phyloP scores from a whole-genome alignment of 2,888 invertebrate species.

The Lochmaea crataegi region DNA sequence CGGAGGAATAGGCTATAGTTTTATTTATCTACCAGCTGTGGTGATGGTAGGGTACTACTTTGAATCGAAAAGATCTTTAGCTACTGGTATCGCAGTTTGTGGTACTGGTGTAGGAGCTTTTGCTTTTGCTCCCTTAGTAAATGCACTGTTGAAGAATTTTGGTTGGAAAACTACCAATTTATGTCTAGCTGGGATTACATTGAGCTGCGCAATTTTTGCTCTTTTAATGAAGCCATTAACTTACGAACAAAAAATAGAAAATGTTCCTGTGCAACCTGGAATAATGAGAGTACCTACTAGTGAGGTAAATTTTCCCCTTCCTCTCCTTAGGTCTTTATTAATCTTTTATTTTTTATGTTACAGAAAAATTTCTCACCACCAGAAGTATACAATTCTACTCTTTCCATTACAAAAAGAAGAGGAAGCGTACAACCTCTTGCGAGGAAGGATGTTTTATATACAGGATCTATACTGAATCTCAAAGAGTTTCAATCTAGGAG shows the following conservation, averaged over 20 bases:
- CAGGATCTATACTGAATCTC: conserved; percentile 92
- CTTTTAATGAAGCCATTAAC: conserved; percentile 78
- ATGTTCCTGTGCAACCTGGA: not conserved
- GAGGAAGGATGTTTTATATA: conserved; percentile 97
- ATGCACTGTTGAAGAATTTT: conserved; percentile 79
- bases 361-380: conserved; percentile 8
- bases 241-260: conserved; percentile 9
- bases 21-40: conserved; percentile 84
- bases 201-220: conserved; percentile 91
- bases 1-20: conserved; percentile 70
- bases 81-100: conserved; percentile 95
- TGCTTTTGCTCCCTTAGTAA: conserved; percentile 91
- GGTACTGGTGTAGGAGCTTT: conserved; percentile 97
- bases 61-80: conserved; percentile 92
- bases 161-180: conserved; percentile 92
- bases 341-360: not conserved
- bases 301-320: conserved; percentile 5
- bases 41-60: conserved; percentile 98
- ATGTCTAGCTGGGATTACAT: conserved; percentile 88
- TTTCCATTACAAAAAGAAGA: conserved; percentile 65
- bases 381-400: conserved; percentile 72
- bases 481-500: conserved; percentile 94
- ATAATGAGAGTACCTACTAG: conserved; percentile 3
- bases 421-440: conserved; percentile 86
- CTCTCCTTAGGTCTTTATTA: not conserved